A percentile compares a stretch with the other conserved stretches of the same genome.
Conservation (phyloP, 1,140 invertebrate genomes). For the Lepidostoma basale region DNA sequence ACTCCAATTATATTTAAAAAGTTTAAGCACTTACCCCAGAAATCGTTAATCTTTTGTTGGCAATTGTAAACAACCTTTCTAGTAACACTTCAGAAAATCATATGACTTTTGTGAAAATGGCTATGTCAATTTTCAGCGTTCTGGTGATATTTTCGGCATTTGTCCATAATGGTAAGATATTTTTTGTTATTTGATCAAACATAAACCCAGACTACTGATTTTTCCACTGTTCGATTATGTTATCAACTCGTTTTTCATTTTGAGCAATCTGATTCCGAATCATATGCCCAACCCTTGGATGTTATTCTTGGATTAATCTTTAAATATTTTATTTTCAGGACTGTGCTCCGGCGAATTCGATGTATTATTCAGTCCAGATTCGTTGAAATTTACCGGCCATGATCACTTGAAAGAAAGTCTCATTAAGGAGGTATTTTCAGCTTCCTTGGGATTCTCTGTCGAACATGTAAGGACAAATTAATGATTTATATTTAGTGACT, state of each 20-base stretch:
- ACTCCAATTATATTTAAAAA: no score
- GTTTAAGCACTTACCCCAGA: no score
- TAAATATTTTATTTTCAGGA: slow-evolving; percentile 58
- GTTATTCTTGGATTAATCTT: slow-evolving; percentile 46
- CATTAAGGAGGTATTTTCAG: slow-evolving; percentile 74
- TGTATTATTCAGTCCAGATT: slow-evolving; percentile 69
- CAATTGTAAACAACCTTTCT: background rate
- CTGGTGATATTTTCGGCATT: slow-evolving; percentile 19
- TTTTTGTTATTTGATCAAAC: background rate
- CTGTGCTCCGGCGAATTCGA: slow-evolving; percentile 70
- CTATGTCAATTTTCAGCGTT: slow-evolving; percentile 23
- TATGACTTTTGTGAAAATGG: slow-evolving; percentile 39
- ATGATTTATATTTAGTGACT: no score
- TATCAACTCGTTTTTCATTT: background rate
- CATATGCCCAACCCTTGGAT: slow-evolving; percentile 23
- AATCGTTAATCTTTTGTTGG: no score
- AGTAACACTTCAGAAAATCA: slow-evolving; percentile 16
- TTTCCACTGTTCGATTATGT: background rate
- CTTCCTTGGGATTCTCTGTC: slow-evolving; percentile 71
- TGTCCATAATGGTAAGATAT: slow-evolving; percentile 26
- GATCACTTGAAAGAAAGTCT: slow-evolving; percentile 65
- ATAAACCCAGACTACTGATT: background rate
- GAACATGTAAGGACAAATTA: slow-evolving; percentile 57
- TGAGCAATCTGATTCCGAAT: background rate
- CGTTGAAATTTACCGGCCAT: slow-evolving; percentile 69